Evolutionary conservation across 2,797 vertebrate species (phyloP).

Genomic region (Gadopsis bispinosus): DNA sequence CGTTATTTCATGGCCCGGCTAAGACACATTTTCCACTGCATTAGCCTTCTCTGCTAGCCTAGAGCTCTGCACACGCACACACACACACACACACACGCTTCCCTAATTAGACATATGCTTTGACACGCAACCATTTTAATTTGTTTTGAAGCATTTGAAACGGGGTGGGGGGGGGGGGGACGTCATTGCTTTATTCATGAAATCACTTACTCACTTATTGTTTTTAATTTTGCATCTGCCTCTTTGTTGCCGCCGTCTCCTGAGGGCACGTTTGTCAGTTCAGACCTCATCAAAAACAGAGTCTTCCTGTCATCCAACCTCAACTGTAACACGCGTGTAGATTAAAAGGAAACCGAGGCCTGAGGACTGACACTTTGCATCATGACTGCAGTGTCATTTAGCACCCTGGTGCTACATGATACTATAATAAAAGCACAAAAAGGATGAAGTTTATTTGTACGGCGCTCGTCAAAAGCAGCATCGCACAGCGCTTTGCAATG

Average conservation of each 20-base stretch:
- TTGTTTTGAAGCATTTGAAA: slow-evolving; percentile 73
- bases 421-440: too few species aligned
- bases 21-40: slow-evolving; percentile 77
- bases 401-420: too few species aligned
- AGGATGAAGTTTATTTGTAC: too few species aligned
- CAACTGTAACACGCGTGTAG: neutral
- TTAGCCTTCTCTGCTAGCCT: slow-evolving; percentile 82
- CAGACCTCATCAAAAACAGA: slow-evolving; percentile 10
- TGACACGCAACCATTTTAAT: slow-evolving; percentile 75
- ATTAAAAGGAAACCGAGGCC: neutral
- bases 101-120: slow-evolving; percentile 77
- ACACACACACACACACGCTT: slow-evolving; percentile 28
- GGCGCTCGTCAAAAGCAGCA: too few species aligned
- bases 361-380: neutral
- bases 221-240: neutral
- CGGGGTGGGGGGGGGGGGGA: too few species aligned
- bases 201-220: slow-evolving; percentile 41
- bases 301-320: neutral
- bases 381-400: neutral
- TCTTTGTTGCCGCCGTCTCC: slow-evolving; percentile 28
- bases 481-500: too few species aligned
- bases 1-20: slow-evolving; percentile 80
- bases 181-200: slow-evolving; percentile 50
- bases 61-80: slow-evolving; percentile 60
- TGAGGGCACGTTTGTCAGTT: slow-evolving; percentile 13